Percentiles rank a stretch among this genome's conserved stretches.
phyloP scores from a whole-genome alignment of 1,140 invertebrate genomes.

The Zaprionus tsacasi region DNA sequence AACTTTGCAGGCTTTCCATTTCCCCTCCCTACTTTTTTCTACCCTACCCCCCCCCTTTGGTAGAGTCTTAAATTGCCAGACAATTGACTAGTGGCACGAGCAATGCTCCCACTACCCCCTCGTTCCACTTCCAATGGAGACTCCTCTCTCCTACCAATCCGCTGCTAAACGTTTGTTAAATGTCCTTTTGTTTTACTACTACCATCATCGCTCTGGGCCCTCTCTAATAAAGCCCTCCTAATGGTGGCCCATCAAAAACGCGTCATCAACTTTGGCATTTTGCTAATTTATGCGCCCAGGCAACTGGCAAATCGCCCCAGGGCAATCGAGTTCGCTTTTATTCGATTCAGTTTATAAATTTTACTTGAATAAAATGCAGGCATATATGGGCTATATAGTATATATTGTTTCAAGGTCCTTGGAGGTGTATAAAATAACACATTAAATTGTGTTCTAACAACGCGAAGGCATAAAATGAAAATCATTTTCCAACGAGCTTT shows the following conservation, averaged over 20 bases:
- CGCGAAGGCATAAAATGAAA: background rate
- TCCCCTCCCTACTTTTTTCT: background rate
- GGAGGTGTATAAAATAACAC: background rate
- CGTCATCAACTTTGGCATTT: conserved; percentile 7
- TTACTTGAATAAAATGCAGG: background rate
- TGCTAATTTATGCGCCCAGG: background rate
- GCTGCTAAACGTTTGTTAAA: conserved; percentile 4
- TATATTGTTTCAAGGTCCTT: background rate
- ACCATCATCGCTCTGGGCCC: background rate
- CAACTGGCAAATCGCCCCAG: background rate
- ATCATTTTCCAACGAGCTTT: background rate
- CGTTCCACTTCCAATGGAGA: background rate
- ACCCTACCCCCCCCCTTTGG: background rate
- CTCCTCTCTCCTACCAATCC: background rate
- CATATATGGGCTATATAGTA: background rate
- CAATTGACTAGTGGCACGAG: conserved; percentile 34
- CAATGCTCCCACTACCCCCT: conserved; percentile 39
- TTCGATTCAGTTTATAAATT: conserved; percentile 7
- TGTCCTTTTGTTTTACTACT: conserved; percentile 6
- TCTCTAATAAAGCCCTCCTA: conserved; percentile 8
- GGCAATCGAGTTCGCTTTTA: background rate
- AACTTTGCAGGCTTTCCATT: background rate
- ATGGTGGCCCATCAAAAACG: conserved; percentile 9
- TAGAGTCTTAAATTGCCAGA: conserved; percentile 17
- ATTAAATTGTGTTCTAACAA: background rate